Evolutionary conservation across 2,113 vertebrate genomes (phyloP).

Genomic region (Melanocharis versteri): DNA sequence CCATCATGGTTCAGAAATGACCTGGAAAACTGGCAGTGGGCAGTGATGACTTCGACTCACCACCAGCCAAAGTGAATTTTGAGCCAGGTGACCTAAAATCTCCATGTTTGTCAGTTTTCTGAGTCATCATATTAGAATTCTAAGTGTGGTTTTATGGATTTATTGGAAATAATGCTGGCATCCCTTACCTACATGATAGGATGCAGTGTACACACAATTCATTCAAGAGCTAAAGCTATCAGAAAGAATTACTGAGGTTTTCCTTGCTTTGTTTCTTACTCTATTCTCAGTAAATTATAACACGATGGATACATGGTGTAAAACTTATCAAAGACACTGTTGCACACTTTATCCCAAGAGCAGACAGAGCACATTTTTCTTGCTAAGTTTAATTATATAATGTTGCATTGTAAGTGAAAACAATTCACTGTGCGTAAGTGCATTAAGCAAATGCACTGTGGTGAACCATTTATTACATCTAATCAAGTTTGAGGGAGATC

Average conservation of each 20-base stretch:
- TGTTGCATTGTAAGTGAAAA: neutral
- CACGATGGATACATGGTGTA: neutral
- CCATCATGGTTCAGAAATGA: neutral
- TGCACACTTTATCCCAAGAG: neutral
- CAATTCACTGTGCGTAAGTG: neutral
- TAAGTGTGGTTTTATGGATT: neutral
- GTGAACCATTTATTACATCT: neutral
- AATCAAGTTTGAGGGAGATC: neutral
- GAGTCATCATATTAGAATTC: neutral
- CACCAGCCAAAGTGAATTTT: neutral
- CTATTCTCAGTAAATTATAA: neutral
- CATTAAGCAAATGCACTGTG: neutral
- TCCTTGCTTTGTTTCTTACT: neutral
- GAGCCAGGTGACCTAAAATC: neutral
- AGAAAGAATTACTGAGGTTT: neutral
- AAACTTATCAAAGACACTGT: neutral
- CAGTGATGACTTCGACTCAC: neutral
- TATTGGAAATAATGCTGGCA: neutral
- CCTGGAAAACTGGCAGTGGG: neutral
- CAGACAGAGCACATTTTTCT: neutral
- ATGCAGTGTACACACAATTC: neutral
- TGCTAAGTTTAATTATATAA: neutral
- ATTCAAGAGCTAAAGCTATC: neutral
- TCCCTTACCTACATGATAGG: neutral
- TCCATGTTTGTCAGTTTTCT: neutral